A percentile compares a stretch with the other conserved stretches of the same genome.
Conservation (phyloP, 2,113 vertebrate genomes). For the Campylorhamphus procurvoides region DNA sequence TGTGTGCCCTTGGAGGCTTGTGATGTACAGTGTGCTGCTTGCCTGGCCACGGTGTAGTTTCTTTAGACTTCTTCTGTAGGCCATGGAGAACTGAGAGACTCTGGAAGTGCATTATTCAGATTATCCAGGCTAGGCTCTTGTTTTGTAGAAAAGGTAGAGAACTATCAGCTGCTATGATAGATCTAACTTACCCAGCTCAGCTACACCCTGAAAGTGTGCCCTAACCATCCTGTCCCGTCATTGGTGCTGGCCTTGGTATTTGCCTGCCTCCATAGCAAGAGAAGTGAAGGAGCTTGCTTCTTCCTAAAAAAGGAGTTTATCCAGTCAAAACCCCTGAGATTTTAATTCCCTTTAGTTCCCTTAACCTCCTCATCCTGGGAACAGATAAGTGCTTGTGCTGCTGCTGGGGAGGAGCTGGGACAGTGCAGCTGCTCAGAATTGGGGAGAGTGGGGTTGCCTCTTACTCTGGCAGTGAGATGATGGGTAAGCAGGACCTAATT, state of each 20-base stretch:
- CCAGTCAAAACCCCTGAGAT: neutral
- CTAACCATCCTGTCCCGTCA: neutral
- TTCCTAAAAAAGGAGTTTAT: neutral
- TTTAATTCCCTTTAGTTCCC: neutral
- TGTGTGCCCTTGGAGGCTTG: fast-evolving
- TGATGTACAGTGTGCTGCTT: neutral
- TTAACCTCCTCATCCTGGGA: neutral
- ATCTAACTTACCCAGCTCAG: neutral
- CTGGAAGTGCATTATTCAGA: neutral
- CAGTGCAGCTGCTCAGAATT: neutral
- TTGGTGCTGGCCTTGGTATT: neutral
- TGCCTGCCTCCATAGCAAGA: neutral
- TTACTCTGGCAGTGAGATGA: neutral
- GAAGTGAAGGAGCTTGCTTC: neutral
- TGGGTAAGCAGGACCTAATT: neutral
- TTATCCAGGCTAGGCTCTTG: neutral
- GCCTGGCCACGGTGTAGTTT: fast-evolving
- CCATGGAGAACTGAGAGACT: neutral
- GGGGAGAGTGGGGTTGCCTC: neutral
- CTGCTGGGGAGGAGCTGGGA: neutral
- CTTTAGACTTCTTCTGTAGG: neutral
- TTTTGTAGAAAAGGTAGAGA: neutral
- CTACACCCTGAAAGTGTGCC: neutral
- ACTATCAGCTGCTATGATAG: neutral
- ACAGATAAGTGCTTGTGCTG: neutral